Evolutionary conservation across 2,113 vertebrate genomes (phyloP).

Genomic region (Pelobates fuscus): DNA sequence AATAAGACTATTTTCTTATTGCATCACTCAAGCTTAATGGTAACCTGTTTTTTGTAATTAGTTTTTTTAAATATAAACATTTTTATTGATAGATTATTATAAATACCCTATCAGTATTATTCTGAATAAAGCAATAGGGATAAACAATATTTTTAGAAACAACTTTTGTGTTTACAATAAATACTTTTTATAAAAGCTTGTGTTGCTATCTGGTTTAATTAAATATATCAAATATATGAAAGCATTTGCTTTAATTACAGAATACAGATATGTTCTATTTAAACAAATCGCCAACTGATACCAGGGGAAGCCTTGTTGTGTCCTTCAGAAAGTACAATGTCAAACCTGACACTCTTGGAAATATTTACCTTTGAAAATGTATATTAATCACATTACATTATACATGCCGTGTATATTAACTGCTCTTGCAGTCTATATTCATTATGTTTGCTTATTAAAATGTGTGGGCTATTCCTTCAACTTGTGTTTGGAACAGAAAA

Average conservation of each 20-base stretch:
- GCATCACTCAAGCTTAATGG: no score
- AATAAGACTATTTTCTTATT: neutral
- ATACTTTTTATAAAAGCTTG: neutral
- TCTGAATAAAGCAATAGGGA: no score
- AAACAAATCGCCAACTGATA: neutral
- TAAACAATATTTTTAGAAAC: no score
- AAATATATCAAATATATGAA: neutral
- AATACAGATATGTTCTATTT: neutral
- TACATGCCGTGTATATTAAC: neutral
- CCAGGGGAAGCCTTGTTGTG: neutral
- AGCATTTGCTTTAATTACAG: neutral
- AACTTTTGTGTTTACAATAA: neutral
- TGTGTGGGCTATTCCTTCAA: neutral
- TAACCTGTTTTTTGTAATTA: no score
- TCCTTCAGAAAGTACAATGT: constrained; percentile 4
- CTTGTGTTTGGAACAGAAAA: neutral
- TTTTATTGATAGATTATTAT: no score
- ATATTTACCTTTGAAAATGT: constrained; percentile 19
- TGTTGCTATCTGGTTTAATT: neutral
- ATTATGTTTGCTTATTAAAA: neutral
- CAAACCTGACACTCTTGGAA: constrained; percentile 5
- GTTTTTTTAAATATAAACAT: no score
- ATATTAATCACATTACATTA: constrained; percentile 4
- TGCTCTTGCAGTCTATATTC: neutral
- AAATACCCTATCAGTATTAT: no score